Conservation (phyloP, 2,888 invertebrate species). For the Xanthia icteritia region DNA sequence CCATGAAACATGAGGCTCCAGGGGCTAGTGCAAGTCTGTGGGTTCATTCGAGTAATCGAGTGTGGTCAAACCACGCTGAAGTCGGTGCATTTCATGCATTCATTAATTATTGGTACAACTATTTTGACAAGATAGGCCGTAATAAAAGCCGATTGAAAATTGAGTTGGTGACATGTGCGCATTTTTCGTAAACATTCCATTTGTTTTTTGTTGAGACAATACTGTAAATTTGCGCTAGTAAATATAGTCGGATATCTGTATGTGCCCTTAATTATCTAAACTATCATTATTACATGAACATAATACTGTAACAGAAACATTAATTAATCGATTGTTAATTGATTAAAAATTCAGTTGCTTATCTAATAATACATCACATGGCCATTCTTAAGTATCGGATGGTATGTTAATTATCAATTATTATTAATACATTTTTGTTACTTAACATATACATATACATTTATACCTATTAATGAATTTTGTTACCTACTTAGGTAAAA, state of each 20-base stretch:
- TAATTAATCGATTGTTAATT: constrained; percentile 18
- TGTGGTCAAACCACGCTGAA: too few relatives aligned
- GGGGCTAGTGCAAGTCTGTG: too few relatives aligned
- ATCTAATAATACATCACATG: constrained; percentile 26
- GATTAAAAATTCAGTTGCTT: constrained; percentile 23
- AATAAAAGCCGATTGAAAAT: background rate
- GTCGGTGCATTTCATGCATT: too few relatives aligned
- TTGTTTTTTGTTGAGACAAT: too few relatives aligned
- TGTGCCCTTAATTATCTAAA: constrained; percentile 19
- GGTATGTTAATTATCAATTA: constrained; percentile 13
- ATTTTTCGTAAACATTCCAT: too few relatives aligned
- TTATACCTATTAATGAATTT: too few relatives aligned
- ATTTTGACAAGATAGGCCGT: background rate
- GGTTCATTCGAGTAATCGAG: too few relatives aligned
- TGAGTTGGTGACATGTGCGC: background rate
- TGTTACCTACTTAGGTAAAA: too few relatives aligned
- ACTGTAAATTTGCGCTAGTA: background rate
- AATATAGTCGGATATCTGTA: background rate
- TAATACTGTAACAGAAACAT: constrained; percentile 6
- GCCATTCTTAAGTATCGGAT: constrained; percentile 1
- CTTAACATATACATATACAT: too few relatives aligned
- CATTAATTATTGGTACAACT: background rate
- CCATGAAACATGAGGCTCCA: too few relatives aligned
- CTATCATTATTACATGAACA: background rate
- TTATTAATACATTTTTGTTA: constrained; percentile 10